phyloP scores from a whole-genome alignment of 2,888 invertebrate species.

The Cephus rjabovi region DNA sequence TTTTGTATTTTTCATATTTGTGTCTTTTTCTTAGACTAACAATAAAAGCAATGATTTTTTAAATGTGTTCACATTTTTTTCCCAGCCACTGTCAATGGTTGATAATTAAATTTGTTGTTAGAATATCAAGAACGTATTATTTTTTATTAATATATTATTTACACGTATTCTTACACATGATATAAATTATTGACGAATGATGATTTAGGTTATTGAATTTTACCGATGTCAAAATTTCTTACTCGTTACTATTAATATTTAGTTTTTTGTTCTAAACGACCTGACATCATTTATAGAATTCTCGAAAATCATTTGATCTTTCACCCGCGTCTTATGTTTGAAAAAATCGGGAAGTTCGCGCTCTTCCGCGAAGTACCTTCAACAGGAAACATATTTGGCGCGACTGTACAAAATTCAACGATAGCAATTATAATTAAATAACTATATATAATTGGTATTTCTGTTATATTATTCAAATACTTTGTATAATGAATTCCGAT shows the following conservation, averaged over 20 bases:
- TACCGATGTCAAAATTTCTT: not conserved
- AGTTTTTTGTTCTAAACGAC: not conserved
- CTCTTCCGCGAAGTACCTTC: not conserved
- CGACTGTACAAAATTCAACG: not conserved
- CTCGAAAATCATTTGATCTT: not conserved
- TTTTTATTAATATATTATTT: slow-evolving; percentile 5
- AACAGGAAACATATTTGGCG: not conserved
- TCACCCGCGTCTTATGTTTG: not conserved
- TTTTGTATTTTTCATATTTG: not conserved
- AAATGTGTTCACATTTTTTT: not conserved
- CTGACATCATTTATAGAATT: not conserved
- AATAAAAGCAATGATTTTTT: not conserved
- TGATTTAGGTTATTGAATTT: not conserved
- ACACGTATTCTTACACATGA: not conserved
- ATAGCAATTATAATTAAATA: not conserved
- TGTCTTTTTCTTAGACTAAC: not conserved
- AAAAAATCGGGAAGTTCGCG: not conserved
- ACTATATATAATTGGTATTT: not conserved
- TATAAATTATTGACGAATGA: not conserved
- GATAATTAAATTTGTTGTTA: not conserved
- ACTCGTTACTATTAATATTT: not conserved
- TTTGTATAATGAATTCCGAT: not conserved
- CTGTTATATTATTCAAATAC: not conserved
- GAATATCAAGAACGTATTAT: not conserved
- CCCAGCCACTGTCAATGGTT: not conserved